Base-by-base conservation (phyloP, 2,113 vertebrate species). In the Tyrannus savana region DNA sequence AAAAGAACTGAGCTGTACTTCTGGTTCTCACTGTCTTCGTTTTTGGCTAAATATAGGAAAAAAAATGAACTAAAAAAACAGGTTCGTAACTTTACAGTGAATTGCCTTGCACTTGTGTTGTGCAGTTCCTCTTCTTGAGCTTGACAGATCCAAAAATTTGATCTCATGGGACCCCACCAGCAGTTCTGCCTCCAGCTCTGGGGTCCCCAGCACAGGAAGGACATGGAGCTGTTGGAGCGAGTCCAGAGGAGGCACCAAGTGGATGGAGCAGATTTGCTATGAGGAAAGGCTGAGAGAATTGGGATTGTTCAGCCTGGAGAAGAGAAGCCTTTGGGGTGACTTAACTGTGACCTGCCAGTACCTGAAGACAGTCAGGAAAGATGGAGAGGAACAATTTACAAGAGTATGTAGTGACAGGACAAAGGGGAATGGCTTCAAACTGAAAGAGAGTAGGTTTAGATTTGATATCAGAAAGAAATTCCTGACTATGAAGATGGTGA, bases 341-440 rank as follows among this genome's bases (percentile, higher is more conserved):
- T 10, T 33, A 5, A 49, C 3, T 37, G 6, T 42, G 35, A 5
- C 12, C 31, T 69, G 49, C 22, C 41, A 84, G 56, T 9, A 77
- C 0, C 0, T 63, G 49, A 42, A 42, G 31, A 9, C 5, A 11
- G 7, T 12, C 9, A 27, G 25, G 30, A 83, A 71, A 69, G 25
- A 16, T 28, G 30, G 35, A 63, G 14, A 56, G 10, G 15, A 15
- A 77, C 2, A 4, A 69, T 28, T 42, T 37, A 28, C 12, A 50
- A 24, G 7, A 7, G 31, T 5, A 16, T 23, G 17, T 14, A 31
- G 47, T 62, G 25, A 55, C 31, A 63, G 47, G 8, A 37, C 14
- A 11, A 42, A 12, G 7, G 4, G 10, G 3, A 33, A 63, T 19
- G 14, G 27, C 22, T 71, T 60, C 49, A 63, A 49, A 37, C 9